A percentile compares a stretch with the other conserved stretches of the same genome.
phyloP scores from a whole-genome alignment of 1,140 invertebrate species.

The Drosophila pectinifera region DNA sequence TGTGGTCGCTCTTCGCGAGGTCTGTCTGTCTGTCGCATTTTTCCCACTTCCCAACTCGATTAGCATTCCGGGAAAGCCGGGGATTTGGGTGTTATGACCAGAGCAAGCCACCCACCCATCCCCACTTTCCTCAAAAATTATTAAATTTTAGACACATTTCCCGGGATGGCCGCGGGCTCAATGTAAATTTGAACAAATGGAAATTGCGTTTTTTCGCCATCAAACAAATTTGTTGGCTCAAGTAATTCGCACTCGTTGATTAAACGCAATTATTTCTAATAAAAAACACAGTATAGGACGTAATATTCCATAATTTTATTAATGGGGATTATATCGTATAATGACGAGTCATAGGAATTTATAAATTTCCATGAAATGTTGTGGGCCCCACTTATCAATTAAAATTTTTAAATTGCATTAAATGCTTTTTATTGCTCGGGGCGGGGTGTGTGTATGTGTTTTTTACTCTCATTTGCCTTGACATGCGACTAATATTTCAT shows the following conservation, averaged over 20 bases:
- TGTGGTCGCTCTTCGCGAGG: constrained; percentile 62
- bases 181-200: constrained; percentile 70
- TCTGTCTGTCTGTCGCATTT: constrained; percentile 26
- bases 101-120: too few species aligned
- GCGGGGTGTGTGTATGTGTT: constrained; percentile 1
- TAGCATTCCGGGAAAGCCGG: constrained; percentile 62
- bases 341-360: constrained; percentile 50
- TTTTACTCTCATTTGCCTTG: constrained; percentile 42
- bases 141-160: constrained; percentile 58
- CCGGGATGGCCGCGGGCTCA: constrained; percentile 41
- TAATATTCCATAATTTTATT: constrained; percentile 72
- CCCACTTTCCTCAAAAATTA: constrained; percentile 38
- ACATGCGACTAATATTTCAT: constrained; percentile 76
- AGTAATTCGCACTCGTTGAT: constrained; percentile 21
- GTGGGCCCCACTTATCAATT: constrained; percentile 74
- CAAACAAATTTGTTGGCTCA: constrained; percentile 5
- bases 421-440: constrained; percentile 43
- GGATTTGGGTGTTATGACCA: constrained; percentile 52
- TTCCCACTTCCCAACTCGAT: constrained; percentile 54
- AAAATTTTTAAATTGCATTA: constrained; percentile 81
- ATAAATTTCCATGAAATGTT: constrained; percentile 50
- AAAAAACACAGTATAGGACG: constrained; percentile 56
- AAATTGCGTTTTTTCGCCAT: constrained; percentile 57
- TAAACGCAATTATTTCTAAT: constrained; percentile 62
- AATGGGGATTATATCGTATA: constrained; percentile 66